phyloP scores from a whole-genome alignment of 2,797 vertebrate species.

The Coilia nasus region DNA sequence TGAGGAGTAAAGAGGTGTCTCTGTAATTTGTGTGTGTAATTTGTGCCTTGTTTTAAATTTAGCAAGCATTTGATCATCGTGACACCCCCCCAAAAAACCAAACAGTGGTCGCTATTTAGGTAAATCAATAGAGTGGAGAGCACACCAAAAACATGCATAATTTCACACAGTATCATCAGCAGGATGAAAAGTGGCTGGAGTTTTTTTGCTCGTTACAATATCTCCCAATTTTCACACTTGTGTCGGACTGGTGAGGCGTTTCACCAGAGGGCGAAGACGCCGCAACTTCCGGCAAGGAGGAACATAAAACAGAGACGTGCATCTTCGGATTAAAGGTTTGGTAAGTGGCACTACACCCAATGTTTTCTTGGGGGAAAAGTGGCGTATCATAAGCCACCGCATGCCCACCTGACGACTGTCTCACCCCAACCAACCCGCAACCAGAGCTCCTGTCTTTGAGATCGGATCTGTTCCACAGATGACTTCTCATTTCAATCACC shows the following conservation, averaged over 20 bases:
- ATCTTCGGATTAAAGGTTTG: slow-evolving; percentile 28
- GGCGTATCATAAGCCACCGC: slow-evolving; percentile 67
- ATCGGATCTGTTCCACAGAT: slow-evolving; percentile 64
- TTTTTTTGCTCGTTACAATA: not conserved
- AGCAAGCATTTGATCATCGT: slow-evolving; percentile 21
- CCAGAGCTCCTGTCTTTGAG: not conserved
- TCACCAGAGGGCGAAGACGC: slow-evolving; percentile 37
- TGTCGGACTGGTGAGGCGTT: slow-evolving; percentile 53
- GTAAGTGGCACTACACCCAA: slow-evolving; percentile 25
- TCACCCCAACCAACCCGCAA: not conserved
- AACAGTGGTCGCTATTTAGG: slow-evolving; percentile 19
- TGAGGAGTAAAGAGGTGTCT: slow-evolving; percentile 22
- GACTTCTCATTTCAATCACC: slow-evolving; percentile 36
- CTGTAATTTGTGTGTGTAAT: slow-evolving; percentile 26
- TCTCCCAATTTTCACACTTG: not conserved
- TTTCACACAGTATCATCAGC: not conserved
- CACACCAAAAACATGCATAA: slow-evolving; percentile 2
- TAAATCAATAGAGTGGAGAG: not conserved
- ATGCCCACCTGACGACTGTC: slow-evolving; percentile 28
- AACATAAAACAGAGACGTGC: slow-evolving; percentile 64
- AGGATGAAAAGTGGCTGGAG: not conserved
- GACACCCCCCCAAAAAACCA: not conserved
- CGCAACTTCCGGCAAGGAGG: slow-evolving; percentile 63
- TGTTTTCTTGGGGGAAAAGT: slow-evolving; percentile 58
- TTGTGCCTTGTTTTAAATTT: slow-evolving; percentile 25